Conservation (phyloP, 2,888 invertebrate species). For the Apotomis capreana region DNA sequence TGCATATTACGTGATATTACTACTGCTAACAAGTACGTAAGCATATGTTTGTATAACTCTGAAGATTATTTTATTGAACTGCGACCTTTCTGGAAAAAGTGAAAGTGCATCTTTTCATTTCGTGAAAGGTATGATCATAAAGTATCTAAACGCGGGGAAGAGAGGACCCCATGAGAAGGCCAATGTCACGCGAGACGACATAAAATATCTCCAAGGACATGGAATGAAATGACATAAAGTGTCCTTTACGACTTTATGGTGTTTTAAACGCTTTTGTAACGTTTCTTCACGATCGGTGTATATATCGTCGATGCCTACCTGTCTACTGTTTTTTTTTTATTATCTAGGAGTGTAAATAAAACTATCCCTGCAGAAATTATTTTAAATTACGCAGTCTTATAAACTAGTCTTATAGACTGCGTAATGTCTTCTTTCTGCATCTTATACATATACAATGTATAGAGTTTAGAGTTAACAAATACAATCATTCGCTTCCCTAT, state of each 20-base stretch:
- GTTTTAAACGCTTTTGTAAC: slow-evolving; percentile 12
- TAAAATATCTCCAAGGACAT: slow-evolving; percentile 7
- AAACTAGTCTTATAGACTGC: too few relatives aligned
- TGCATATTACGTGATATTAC: too few relatives aligned
- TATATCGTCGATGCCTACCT: too few relatives aligned
- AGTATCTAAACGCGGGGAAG: slow-evolving; percentile 14
- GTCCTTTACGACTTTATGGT: slow-evolving; percentile 13
- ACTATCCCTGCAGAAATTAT: too few relatives aligned
- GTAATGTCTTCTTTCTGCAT: too few relatives aligned
- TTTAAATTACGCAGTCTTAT: too few relatives aligned
- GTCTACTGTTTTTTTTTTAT: neutral
- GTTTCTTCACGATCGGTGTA: neutral
- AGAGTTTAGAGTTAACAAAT: too few relatives aligned
- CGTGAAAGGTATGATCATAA: slow-evolving; percentile 26
- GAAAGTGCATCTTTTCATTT: slow-evolving; percentile 22
- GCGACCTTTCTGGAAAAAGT: neutral
- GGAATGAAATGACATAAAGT: neutral
- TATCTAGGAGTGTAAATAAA: too few relatives aligned
- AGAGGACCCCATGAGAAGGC: slow-evolving; percentile 3
- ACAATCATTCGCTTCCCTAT: too few relatives aligned
- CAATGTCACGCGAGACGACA: slow-evolving; percentile 7
- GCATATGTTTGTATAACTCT: neutral
- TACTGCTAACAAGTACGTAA: neutral
- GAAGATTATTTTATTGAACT: neutral
- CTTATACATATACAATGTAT: too few relatives aligned